These are phyloP conservation scores for Dromiciops gliroides DNA, from an alignment of 2,113 vertebrate species.

Conservation along the genomic window DNA sequence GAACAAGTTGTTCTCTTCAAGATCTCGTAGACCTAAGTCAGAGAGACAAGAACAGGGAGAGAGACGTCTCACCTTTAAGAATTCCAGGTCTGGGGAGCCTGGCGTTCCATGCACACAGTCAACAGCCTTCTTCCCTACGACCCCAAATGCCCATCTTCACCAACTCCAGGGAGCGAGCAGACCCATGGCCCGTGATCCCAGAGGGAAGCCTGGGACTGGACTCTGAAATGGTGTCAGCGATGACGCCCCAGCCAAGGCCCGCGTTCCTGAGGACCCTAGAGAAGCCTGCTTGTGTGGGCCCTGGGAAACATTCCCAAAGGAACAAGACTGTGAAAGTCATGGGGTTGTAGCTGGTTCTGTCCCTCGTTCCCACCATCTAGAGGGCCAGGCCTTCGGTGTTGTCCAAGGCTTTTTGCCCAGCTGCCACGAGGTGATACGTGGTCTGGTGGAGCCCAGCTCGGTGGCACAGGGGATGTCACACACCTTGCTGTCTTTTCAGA, in stretches of 20 bases:
- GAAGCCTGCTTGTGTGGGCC: no score
- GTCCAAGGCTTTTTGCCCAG: neutral
- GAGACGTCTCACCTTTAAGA: neutral
- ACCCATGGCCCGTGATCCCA: neutral
- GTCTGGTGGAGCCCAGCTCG: neutral
- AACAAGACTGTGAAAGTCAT: neutral
- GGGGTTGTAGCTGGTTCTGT: neutral
- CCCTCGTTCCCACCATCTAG: neutral
- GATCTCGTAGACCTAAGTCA: conserved; percentile 92
- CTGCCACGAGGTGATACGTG: no score
- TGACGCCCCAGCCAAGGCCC: no score
- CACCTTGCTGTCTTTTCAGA: neutral
- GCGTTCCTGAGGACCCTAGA: no score
- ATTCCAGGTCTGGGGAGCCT: no score
- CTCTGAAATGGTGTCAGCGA: no score
- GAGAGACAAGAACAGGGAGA: conserved; percentile 42
- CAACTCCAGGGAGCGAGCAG: no score
- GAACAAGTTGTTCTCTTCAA: conserved; percentile 94
- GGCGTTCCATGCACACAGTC: fast-evolving
- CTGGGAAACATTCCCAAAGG: neutral
- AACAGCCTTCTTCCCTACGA: no score
- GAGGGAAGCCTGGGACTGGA: no score
- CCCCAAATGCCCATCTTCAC: no score
- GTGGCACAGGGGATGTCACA: neutral
- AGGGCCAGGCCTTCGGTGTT: no score